Evolutionary conservation across 53 echinoderm and acorn worm genomes (phyloP).

Genomic region (Paracentrotus lividus): DNA sequence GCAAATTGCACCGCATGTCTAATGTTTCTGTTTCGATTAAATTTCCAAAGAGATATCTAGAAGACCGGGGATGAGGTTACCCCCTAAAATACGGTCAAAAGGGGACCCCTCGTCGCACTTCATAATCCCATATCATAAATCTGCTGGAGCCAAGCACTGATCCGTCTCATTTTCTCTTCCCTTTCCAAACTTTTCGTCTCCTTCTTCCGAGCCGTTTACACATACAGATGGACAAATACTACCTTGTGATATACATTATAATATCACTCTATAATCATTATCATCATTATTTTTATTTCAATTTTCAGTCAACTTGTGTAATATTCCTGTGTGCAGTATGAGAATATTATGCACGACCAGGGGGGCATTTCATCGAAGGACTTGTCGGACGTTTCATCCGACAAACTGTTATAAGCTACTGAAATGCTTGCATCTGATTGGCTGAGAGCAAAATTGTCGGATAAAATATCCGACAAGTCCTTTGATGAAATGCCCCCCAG

Average conservation of each 20-base stretch:
- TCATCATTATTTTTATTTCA: background rate
- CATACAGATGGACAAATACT: no score
- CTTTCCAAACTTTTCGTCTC: background rate
- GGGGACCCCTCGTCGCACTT: background rate
- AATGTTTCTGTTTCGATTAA: conserved; percentile 18
- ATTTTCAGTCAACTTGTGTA: background rate
- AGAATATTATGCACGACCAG: no score
- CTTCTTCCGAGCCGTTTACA: background rate
- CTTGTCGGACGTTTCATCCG: no score
- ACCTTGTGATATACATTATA: background rate
- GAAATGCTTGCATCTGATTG: no score
- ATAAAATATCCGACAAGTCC: no score
- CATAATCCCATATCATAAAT: conserved; percentile 45
- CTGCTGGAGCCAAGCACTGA: background rate
- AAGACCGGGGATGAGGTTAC: background rate
- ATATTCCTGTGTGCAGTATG: no score
- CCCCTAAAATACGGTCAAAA: conserved; percentile 13
- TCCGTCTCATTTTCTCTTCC: conserved; percentile 10
- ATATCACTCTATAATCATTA: background rate
- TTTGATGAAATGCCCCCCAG: no score
- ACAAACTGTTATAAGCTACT: no score
- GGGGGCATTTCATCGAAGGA: no score
- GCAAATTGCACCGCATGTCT: conserved; percentile 2
- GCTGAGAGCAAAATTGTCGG: no score
- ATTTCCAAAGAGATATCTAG: background rate